Evolutionary conservation across 2,888 invertebrate species (phyloP).

Genomic region (Patella caerulea): DNA sequence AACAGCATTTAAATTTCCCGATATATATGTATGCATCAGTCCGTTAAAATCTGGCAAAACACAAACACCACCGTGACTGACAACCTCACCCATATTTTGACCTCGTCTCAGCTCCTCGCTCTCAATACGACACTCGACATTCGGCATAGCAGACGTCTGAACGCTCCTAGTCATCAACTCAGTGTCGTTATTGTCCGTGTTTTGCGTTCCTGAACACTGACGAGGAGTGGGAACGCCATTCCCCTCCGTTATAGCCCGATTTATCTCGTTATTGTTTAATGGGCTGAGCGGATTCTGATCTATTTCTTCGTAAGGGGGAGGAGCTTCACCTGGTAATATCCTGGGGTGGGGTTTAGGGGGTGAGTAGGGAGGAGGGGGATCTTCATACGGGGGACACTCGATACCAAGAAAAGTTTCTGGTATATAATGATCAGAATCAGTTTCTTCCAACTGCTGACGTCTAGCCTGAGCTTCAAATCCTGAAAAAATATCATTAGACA

Average conservation of each 20-base stretch:
- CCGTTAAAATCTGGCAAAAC: not conserved
- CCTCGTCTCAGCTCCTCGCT: not conserved
- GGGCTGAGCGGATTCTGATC: constrained; percentile 35
- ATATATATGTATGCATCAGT: not conserved
- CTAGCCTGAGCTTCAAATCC: constrained; percentile 52
- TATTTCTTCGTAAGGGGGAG: constrained; percentile 65
- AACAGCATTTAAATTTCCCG: not conserved
- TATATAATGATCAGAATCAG: constrained; percentile 62
- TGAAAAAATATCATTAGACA: constrained; percentile 32
- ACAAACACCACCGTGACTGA: not conserved
- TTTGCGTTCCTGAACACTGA: not conserved
- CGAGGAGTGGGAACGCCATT: constrained; percentile 3
- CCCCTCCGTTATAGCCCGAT: constrained; percentile 13
- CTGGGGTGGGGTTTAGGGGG: constrained; percentile 64
- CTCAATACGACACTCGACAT: constrained; percentile 9
- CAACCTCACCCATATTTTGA: constrained; percentile 1
- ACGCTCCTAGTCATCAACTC: not conserved
- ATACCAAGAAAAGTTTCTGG: constrained; percentile 63
- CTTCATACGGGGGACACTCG: constrained; percentile 66
- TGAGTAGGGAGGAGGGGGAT: constrained; percentile 69
- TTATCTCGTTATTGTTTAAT: constrained; percentile 38
- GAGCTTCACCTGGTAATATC: constrained; percentile 57
- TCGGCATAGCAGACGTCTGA: not conserved
- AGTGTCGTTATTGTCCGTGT: not conserved
- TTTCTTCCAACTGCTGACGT: constrained; percentile 56